A percentile compares a stretch with the other conserved stretches of the same genome.
phyloP scores from a whole-genome alignment of 2,797 vertebrate species.

The Sebastes baramenuke region DNA sequence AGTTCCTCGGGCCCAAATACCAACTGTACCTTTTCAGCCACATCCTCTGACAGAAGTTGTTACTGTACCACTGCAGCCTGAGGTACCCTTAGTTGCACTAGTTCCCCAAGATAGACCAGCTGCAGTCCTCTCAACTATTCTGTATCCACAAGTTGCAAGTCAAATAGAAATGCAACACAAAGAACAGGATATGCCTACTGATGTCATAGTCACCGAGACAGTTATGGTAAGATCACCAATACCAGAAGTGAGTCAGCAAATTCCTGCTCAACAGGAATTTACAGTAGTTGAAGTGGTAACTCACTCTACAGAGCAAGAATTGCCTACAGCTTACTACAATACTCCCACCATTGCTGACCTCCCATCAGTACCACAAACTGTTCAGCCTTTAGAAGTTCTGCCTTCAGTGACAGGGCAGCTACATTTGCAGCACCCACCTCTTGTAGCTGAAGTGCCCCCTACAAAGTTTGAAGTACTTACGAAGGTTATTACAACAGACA shows the following conservation, averaged over 20 bases:
- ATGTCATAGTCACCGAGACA: slow-evolving; percentile 24
- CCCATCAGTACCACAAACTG: slow-evolving; percentile 22
- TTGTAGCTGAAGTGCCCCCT: slow-evolving; percentile 9
- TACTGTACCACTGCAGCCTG: slow-evolving; percentile 27
- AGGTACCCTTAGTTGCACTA: slow-evolving; percentile 6
- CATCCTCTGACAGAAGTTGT: slow-evolving; percentile 38
- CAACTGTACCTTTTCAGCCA: slow-evolving; percentile 33
- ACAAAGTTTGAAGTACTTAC: slow-evolving; percentile 32
- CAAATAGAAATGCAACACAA: slow-evolving; percentile 36
- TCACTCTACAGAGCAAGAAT: slow-evolving; percentile 28
- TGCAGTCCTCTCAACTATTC: neutral
- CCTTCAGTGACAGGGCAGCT: slow-evolving; percentile 23
- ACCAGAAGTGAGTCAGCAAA: slow-evolving; percentile 23
- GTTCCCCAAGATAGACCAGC: slow-evolving; percentile 28
- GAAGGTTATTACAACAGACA: slow-evolving; percentile 40
- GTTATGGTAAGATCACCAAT: slow-evolving; percentile 15
- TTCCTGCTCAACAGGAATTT: slow-evolving; percentile 28
- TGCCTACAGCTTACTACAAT: slow-evolving; percentile 10
- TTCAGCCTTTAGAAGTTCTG: slow-evolving; percentile 23
- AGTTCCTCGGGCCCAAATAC: slow-evolving; percentile 28
- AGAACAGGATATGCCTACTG: slow-evolving; percentile 27
- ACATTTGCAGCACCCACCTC: slow-evolving; percentile 20
- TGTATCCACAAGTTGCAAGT: slow-evolving; percentile 24
- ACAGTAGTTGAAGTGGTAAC: slow-evolving; percentile 10
- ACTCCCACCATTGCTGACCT: slow-evolving; percentile 18